Evolutionary conservation across 2,797 vertebrate genomes (phyloP), one percentile per base, ranked within the genome.

Genomic region (Sebastes matsubarae): DNA sequence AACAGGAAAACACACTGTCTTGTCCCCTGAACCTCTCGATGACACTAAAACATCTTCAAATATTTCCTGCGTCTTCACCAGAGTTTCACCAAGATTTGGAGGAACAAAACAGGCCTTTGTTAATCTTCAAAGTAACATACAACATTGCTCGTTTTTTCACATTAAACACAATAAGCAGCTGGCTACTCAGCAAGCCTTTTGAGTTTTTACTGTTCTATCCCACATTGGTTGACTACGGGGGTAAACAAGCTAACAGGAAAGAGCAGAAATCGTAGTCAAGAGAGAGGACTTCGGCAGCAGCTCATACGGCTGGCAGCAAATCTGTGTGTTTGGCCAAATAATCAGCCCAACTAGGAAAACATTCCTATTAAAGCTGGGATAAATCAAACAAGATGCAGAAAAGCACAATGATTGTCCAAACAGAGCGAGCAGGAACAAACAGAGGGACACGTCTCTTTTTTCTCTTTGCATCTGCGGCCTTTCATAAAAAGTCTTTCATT

Each of bases 131-230:
- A 92, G 87, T 67, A 72, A 77, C 75, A 80, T 74, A 54, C 64
- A 84, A 86, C 79, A 76, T 71, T 71, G 77, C 69, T 13, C 82
- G 77, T 46, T 86, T 87, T 89, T 87, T 90, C 55, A 87, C 68
- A 90, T 82, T 81, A 86, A 89, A 87, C 68, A 85, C 68, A 86
- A 89, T 82, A 88, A 84, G 81, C 85, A 90, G 80, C 85, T 79
- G 84, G 77, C 80, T 79, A 85, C 75, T 82, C 79, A 77, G 75
- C 42, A 81, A 89, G 70, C 69, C 57, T 87, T 77, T 54, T 66
- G 70, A 78, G 74, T 86, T 91, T 92, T 92, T 70, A 85, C 84
- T 82, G 80, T 74, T 67, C 67, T 36, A 54, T 67, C 81, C 75
- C 77, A 84, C 70, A 79, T 18, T 42, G 64, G 70, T 82, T 75